phyloP scores from a whole-genome alignment of 2,888 invertebrate species.

The Aelia acuminata region DNA sequence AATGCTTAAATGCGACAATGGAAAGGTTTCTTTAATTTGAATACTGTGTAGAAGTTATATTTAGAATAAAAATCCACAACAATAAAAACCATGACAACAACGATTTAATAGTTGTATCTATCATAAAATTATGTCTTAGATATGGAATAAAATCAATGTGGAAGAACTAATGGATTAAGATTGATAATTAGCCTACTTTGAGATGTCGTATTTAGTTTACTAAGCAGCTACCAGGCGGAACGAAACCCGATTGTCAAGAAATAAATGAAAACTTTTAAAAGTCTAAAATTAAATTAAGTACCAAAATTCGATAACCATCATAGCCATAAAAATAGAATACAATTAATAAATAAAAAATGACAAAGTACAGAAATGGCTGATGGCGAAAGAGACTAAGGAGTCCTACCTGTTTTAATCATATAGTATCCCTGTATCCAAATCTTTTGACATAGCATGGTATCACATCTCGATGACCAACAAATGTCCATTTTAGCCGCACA shows the following conservation, averaged over 20 bases:
- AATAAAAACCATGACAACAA: background rate
- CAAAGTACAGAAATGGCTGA: slow-evolving; percentile 33
- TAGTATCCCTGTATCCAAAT: slow-evolving; percentile 20
- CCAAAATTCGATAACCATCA: background rate
- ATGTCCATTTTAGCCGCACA: slow-evolving; percentile 23
- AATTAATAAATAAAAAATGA: background rate
- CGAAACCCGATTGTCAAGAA: background rate
- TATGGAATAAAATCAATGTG: background rate
- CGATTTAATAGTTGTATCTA: background rate
- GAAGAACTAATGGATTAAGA: background rate
- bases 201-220: background rate
- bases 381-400: slow-evolving; percentile 17
- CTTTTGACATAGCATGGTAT: slow-evolving; percentile 7
- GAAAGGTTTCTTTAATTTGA: background rate
- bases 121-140: background rate
- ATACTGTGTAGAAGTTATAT: background rate
- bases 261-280: background rate
- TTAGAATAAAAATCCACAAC: background rate
- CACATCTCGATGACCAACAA: background rate
- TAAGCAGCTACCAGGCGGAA: background rate
- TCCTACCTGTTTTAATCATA: slow-evolving; percentile 41
- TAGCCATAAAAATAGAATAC: background rate
- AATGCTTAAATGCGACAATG: background rate
- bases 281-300: background rate
- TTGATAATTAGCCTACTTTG: slow-evolving; percentile 14